phyloP scores from a whole-genome alignment of 2,113 vertebrate genomes.

The Rhabdornis inornatus region DNA sequence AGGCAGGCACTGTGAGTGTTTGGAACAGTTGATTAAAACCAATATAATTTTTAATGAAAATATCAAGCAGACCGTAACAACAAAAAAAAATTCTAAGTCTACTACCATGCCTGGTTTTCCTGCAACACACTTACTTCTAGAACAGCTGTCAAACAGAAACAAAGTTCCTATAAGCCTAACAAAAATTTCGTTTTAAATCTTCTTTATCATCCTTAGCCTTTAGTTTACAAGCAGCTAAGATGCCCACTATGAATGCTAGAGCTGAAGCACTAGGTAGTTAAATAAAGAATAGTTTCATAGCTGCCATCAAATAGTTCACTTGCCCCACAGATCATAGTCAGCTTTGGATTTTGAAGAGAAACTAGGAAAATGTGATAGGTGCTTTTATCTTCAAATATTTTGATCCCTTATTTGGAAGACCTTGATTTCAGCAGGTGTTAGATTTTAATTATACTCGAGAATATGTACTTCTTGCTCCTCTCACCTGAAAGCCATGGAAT shows the following conservation, averaged over 20 bases:
- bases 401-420: neutral
- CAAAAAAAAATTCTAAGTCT: neutral
- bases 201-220: neutral
- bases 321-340: neutral
- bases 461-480: neutral
- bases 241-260: neutral
- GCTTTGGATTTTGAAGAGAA: neutral
- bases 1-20: neutral
- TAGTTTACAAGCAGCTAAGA: neutral
- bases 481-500: neutral
- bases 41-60: fast-evolving
- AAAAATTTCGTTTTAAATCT: neutral
- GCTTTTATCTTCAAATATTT: neutral
- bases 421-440: neutral
- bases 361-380: neutral
- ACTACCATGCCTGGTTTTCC: neutral
- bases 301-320: neutral
- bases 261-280: neutral
- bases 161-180: neutral
- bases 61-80: neutral
- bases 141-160: neutral
- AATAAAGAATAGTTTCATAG: neutral
- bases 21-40: neutral
- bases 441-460: neutral
- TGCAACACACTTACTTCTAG: neutral